Evolutionary conservation across 2,888 invertebrate species (phyloP), one percentile per base, ranked within the genome.

Genomic region (Stenoptilia bipunctidactyla): DNA sequence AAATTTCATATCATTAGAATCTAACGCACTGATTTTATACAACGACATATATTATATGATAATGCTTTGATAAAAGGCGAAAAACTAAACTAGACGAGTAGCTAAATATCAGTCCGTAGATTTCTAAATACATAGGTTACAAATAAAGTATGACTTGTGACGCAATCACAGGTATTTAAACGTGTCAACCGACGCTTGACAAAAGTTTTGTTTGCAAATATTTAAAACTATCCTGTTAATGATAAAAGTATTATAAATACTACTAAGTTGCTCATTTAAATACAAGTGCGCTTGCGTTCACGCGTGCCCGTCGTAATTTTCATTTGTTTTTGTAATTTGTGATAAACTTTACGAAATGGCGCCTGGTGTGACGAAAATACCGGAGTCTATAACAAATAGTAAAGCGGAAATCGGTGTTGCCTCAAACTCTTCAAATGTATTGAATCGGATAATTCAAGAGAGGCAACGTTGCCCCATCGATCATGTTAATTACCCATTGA

Each of bases 211-310:
- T 20, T 20, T 20, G 20, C 20, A 30, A 30, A 30, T 30, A 30
- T 30, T 30, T 30, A 30, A 30, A 30, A n/a, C 9, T 30, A 3
- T 2, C 3, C 30, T 30, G 30, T 30, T 20, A 20, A 58, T 58
- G 69, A 73, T 71, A 74, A 71, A 66, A 62, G 52, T 62, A 55
- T 68, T 76, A 77, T 77, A 77, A 63, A 77, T 72, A 71, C 72
- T 53, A 50, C 52, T 58, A 53, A 49, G 54, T 50, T 58, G 63
- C 56, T 46, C 59, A 45, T 48, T n/a, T 45, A 45, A 34, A 48
- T 53, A 52, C 60, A 68, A 76, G 77, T 76, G 59, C 58, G 68
- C 55, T 44, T 55, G 61, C 62, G 49, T 50, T 48, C 58, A 61
- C 61, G 58, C 49, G 53, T 52, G 63, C 49, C 8, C 20, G 20